Evolutionary conservation across 2,797 vertebrate genomes (phyloP).

Genomic region (Carapus acus): DNA sequence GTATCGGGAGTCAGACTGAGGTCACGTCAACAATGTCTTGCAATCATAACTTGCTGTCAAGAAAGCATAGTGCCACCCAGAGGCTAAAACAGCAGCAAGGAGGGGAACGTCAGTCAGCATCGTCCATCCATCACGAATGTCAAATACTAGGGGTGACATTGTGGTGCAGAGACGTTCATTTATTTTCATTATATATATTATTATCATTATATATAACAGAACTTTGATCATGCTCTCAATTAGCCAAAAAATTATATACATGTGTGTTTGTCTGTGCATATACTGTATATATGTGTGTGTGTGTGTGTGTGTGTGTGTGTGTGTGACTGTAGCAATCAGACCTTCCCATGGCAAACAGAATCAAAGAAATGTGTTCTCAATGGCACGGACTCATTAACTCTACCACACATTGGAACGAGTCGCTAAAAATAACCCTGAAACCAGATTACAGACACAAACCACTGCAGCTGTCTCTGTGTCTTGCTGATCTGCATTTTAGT

Average conservation of each 20-base stretch:
- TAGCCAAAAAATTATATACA: too few species aligned
- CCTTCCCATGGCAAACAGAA: conserved; percentile 15
- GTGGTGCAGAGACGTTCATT: neutral
- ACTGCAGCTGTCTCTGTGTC: conserved; percentile 32
- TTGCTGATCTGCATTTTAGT: conserved; percentile 34
- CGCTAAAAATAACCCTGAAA: conserved; percentile 54
- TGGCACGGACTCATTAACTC: conserved; percentile 35
- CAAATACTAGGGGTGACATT: neutral
- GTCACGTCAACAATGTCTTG: neutral
- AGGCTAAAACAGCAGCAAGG: conserved; percentile 9
- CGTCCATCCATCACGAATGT: neutral
- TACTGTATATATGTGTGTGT: too few species aligned
- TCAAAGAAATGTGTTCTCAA: conserved; percentile 42
- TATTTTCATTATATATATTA: conserved; percentile 1
- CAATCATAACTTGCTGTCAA: conserved; percentile 13
- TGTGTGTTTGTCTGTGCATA: too few species aligned
- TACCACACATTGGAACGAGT: conserved; percentile 36
- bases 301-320: too few species aligned
- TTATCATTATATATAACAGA: conserved; percentile 2
- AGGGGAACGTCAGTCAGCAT: conserved; percentile 3
- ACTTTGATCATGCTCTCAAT: too few species aligned
- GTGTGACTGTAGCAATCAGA: conserved; percentile 27
- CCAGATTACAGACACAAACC: conserved; percentile 43
- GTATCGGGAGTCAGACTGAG: conserved; percentile 5
- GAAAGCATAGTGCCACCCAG: conserved; percentile 14